A percentile compares a stretch with the other conserved stretches of the same genome.
These are phyloP conservation scores for Suricata suricatta DNA, from an alignment of 2,113 vertebrate genomes.

Conservation along the genomic window DNA sequence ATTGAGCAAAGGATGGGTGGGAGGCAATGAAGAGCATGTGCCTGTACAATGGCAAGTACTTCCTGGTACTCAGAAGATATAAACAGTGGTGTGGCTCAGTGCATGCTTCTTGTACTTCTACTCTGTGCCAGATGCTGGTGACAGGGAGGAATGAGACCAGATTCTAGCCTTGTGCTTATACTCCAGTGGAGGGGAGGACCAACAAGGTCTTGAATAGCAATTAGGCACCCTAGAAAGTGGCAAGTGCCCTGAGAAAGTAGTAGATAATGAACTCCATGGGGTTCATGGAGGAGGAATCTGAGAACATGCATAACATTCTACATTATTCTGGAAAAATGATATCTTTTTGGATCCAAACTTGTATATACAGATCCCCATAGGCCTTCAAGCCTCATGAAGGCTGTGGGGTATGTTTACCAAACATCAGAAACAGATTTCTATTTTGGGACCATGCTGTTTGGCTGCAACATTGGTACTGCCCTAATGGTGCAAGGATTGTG, in stretches of 20 bases:
- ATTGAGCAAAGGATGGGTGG: background rate
- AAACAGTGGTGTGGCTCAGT: background rate
- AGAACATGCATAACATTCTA: background rate
- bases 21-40: background rate
- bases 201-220: background rate
- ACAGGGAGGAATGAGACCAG: background rate
- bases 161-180: background rate
- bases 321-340: background rate
- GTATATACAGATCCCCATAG: background rate
- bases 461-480: background rate
- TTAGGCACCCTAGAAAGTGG: background rate
- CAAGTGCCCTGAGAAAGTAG: background rate
- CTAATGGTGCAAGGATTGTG: background rate
- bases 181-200: background rate
- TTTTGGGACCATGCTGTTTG: background rate
- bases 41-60: background rate
- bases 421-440: constrained; percentile 13
- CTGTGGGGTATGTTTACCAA: background rate
- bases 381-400: background rate
- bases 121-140: background rate
- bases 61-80: background rate
- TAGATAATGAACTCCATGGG: background rate
- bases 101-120: background rate
- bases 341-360: background rate
- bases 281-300: background rate